phyloP scores from a whole-genome alignment of 2,888 invertebrate species.

The Leucophenga maculata region DNA sequence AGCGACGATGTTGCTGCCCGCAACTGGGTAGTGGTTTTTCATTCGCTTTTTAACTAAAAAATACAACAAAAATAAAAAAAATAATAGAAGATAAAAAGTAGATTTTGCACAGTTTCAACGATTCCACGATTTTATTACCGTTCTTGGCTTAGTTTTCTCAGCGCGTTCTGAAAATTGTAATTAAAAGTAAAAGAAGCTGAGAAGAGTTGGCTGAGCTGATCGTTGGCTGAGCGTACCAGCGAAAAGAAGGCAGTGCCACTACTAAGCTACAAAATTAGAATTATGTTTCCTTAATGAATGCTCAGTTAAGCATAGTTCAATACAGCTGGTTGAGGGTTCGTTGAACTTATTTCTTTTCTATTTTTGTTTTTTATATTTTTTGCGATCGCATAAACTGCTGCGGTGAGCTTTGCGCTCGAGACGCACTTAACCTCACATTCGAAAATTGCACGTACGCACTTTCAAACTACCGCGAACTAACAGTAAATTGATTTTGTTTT shows the following conservation, averaged over 20 bases:
- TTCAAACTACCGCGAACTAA: slow-evolving; percentile 46
- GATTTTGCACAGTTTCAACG: slow-evolving; percentile 12
- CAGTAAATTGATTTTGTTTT: slow-evolving; percentile 57
- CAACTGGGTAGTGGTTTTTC: too few relatives aligned
- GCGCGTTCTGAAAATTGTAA: slow-evolving; percentile 51
- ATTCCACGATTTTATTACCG: slow-evolving; percentile 11
- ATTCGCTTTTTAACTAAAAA: too few relatives aligned
- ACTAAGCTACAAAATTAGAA: slow-evolving; percentile 49
- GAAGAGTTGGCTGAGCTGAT: slow-evolving; percentile 39
- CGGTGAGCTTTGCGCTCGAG: not conserved
- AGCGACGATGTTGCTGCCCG: too few relatives aligned
- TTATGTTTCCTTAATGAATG: slow-evolving; percentile 65
- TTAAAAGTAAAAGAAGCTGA: slow-evolving; percentile 56
- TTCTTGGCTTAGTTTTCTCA: slow-evolving; percentile 49
- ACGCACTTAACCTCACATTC: slow-evolving; percentile 14
- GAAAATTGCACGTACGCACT: slow-evolving; percentile 7
- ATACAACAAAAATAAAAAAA: too few relatives aligned
- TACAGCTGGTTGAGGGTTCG: slow-evolving; percentile 51
- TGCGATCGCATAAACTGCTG: not conserved
- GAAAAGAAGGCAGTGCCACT: slow-evolving; percentile 15
- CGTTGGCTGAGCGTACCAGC: slow-evolving; percentile 31
- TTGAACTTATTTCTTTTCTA: slow-evolving; percentile 49
- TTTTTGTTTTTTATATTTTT: not conserved
- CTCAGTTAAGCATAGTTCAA: slow-evolving; percentile 61
- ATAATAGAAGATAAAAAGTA: not conserved